Percentiles rank a stretch among this genome's conserved stretches.
phyloP scores from a whole-genome alignment of 1,140 invertebrate genomes.

The Drosophila ogumai region DNA sequence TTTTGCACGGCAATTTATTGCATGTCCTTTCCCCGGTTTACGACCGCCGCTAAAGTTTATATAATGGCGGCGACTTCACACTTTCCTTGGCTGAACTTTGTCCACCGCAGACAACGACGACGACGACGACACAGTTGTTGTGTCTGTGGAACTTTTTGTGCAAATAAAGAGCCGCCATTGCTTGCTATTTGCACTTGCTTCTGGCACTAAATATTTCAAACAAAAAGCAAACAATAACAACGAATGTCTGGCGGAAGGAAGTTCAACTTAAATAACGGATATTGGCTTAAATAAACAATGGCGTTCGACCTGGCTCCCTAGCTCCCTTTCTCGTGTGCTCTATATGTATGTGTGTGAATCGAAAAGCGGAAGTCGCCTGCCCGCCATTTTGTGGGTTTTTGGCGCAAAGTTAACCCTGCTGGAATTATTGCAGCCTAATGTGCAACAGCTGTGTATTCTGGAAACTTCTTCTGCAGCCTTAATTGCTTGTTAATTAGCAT shows the following conservation, averaged over 20 bases:
- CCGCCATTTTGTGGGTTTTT: slow-evolving; percentile 55
- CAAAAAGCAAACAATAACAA: slow-evolving; percentile 68
- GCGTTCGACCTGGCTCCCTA: slow-evolving; percentile 37
- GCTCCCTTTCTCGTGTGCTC: not conserved
- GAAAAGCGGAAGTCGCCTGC: slow-evolving; percentile 29
- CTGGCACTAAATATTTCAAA: slow-evolving; percentile 77
- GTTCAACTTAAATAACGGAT: slow-evolving; percentile 82
- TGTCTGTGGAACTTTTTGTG: slow-evolving; percentile 71
- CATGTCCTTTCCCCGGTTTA: slow-evolving; percentile 37
- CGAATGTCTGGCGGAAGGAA: slow-evolving; percentile 77
- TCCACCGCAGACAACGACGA: slow-evolving; percentile 38
- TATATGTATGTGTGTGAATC: slow-evolving; percentile 9
- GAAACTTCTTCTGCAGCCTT: slow-evolving; percentile 51
- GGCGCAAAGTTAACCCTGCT: slow-evolving; percentile 39
- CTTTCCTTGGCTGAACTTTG: slow-evolving; percentile 70
- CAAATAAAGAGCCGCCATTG: slow-evolving; percentile 62
- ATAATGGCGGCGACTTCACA: slow-evolving; percentile 77
- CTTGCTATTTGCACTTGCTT: slow-evolving; percentile 60
- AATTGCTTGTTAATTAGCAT: slow-evolving; percentile 79
- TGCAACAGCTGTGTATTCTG: slow-evolving; percentile 62
- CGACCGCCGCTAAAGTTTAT: slow-evolving; percentile 29
- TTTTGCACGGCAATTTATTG: slow-evolving; percentile 59
- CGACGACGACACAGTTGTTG: slow-evolving; percentile 26
- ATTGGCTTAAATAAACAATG: slow-evolving; percentile 83
- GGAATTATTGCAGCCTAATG: slow-evolving; percentile 23